Percentiles rank a stretch among this genome's conserved stretches.
Evolutionary conservation across 1,140 invertebrate genomes (phyloP).

Genomic region (Steinernema khuongi): DNA sequence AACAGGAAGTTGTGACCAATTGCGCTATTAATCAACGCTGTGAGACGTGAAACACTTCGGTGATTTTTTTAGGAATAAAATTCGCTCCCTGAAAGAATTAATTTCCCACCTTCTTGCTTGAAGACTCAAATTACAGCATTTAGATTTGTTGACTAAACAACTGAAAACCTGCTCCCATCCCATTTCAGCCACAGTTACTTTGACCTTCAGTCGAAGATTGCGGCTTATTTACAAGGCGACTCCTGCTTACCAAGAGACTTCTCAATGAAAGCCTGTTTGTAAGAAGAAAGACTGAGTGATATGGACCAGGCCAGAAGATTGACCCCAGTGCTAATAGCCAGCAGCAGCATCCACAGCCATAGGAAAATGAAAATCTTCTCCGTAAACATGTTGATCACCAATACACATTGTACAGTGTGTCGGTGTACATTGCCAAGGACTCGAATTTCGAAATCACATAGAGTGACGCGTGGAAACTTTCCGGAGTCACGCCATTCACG

Average conservation of each 20-base stretch:
- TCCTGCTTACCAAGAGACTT: conserved; percentile 46
- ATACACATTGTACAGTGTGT: conserved; percentile 59
- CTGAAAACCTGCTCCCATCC: conserved; percentile 26
- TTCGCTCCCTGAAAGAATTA: too few species aligned
- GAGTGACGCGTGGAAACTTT: conserved; percentile 62
- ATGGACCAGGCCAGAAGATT: conserved; percentile 55
- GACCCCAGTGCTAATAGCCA: conserved; percentile 47
- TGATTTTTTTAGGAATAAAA: too few species aligned
- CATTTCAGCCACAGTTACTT: too few species aligned
- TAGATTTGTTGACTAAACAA: background rate
- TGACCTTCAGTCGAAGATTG: conserved; percentile 29
- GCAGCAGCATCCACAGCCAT: conserved; percentile 56
- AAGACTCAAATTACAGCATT: background rate
- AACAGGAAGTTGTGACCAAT: too few species aligned
- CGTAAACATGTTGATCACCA: conserved; percentile 56
- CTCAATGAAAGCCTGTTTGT: conserved; percentile 50
- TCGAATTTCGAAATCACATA: conserved; percentile 61
- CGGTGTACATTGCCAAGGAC: conserved; percentile 60
- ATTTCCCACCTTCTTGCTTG: too few species aligned
- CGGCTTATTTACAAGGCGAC: conserved; percentile 24
- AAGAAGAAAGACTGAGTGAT: conserved; percentile 46
- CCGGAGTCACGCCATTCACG: conserved; percentile 56
- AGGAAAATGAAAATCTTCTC: conserved; percentile 60
- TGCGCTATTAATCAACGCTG: too few species aligned
- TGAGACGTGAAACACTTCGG: too few species aligned